phyloP scores from a whole-genome alignment of 1,140 invertebrate genomes.

The Wasmannia auropunctata region DNA sequence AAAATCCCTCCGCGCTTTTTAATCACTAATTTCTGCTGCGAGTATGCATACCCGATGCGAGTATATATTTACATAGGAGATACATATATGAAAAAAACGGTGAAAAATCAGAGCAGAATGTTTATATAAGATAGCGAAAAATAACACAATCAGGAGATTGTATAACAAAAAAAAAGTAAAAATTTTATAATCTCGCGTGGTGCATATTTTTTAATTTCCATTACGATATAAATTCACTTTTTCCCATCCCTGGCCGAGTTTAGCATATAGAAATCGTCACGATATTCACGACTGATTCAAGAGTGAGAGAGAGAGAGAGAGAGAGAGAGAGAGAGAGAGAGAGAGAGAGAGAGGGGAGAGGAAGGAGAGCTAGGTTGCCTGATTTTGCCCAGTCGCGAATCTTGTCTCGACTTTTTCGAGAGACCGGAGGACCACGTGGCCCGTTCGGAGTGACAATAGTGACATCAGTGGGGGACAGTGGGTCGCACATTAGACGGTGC shows the following conservation, averaged over 20 bases:
- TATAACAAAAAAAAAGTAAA: neutral
- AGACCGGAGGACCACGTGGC: constrained; percentile 40
- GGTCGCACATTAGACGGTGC: neutral
- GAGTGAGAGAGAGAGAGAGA: neutral
- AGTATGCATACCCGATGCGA: neutral
- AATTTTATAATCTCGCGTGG: neutral
- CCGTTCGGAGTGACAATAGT: neutral
- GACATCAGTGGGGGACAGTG: constrained; percentile 2
- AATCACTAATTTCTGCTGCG: neutral
- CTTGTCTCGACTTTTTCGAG: neutral
- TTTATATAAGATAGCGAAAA: neutral
- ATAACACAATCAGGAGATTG: neutral
- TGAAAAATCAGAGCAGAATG: neutral
- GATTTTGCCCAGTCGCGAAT: neutral
- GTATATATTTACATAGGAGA: neutral
- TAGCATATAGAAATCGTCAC: neutral
- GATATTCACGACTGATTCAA: constrained; percentile 8
- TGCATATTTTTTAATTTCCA: neutral
- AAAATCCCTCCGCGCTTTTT: neutral
- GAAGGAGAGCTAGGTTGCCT: neutral
- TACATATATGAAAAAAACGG: neutral
- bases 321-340: neutral
- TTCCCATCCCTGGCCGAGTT: neutral
- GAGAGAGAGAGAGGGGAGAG: neutral
- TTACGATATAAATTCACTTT: neutral